A percentile compares a stretch with the other conserved stretches of the same genome.
phyloP scores from a whole-genome alignment of 2,888 invertebrate species.

The Acronicta alni region DNA sequence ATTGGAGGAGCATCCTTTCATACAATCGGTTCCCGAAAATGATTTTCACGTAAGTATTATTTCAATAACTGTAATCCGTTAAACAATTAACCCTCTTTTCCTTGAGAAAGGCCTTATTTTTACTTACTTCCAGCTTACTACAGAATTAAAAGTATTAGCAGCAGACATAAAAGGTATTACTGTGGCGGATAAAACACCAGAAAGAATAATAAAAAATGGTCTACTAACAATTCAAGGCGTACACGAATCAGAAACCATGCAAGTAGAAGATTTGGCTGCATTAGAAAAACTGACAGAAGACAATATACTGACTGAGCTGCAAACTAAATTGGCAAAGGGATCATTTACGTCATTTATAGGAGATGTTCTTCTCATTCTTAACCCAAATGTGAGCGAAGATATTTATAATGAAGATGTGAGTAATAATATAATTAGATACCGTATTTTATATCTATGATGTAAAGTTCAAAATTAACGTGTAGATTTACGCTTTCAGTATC shows the following conservation, averaged over 20 bases:
- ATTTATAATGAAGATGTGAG: constrained; percentile 93
- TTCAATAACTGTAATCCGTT: no score
- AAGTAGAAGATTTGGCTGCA: constrained; percentile 95
- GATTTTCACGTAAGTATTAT: constrained; percentile 91
- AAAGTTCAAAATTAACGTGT: background rate
- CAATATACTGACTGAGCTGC: constrained; percentile 91
- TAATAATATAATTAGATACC: constrained; percentile 21
- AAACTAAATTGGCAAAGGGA: constrained; percentile 91
- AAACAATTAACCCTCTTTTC: no score
- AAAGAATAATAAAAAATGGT: constrained; percentile 86
- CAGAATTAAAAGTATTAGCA: constrained; percentile 91
- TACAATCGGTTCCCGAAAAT: constrained; percentile 93
- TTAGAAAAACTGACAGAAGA: constrained; percentile 93
- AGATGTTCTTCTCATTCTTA: constrained; percentile 93
- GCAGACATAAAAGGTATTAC: constrained; percentile 79
- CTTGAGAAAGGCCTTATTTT: constrained; percentile 29
- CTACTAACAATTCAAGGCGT: constrained; percentile 85
- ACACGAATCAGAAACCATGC: constrained; percentile 92
- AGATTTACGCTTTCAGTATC: constrained; percentile 89
- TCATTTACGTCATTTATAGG: constrained; percentile 94
- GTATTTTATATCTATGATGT: background rate
- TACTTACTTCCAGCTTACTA: constrained; percentile 92
- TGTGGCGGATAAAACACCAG: constrained; percentile 74
- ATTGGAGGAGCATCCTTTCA: constrained; percentile 95
- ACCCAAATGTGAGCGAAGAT: constrained; percentile 93